Evolutionary conservation across 2,113 vertebrate genomes (phyloP).

Genomic region (Gobiocypris rarus): DNA sequence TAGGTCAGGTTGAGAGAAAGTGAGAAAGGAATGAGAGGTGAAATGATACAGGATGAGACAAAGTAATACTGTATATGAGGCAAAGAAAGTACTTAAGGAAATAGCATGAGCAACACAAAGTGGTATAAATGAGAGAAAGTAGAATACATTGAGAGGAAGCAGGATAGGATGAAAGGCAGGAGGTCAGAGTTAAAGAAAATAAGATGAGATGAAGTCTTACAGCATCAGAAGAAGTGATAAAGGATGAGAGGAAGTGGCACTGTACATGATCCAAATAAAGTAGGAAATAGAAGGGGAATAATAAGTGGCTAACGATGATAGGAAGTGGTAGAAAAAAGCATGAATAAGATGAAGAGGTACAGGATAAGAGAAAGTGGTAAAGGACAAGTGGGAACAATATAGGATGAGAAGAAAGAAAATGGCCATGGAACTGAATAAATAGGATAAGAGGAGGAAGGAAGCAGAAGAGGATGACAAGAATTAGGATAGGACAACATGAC

Average conservation of each 20-base stretch:
- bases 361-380: background rate
- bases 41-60: background rate
- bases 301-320: background rate
- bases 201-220: slow-evolving; percentile 2
- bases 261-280: too few species aligned
- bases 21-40: background rate
- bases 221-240: background rate
- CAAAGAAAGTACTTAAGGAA: background rate
- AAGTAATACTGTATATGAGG: background rate
- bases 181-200: background rate
- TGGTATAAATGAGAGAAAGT: background rate
- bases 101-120: background rate
- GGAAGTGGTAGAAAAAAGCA: background rate
- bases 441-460: background rate
- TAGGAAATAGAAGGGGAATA: too few species aligned
- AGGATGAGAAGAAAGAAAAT: background rate
- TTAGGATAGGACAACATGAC: background rate
- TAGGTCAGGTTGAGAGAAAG: background rate
- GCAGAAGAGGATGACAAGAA: background rate
- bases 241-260: too few species aligned
- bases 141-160: background rate
- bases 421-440: background rate
- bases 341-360: background rate
- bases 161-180: background rate
- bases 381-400: background rate